A percentile compares a stretch with the other conserved stretches of the same genome.
phyloP scores from a whole-genome alignment of 2,797 vertebrate species.

The Enteromius fasciolatus region DNA sequence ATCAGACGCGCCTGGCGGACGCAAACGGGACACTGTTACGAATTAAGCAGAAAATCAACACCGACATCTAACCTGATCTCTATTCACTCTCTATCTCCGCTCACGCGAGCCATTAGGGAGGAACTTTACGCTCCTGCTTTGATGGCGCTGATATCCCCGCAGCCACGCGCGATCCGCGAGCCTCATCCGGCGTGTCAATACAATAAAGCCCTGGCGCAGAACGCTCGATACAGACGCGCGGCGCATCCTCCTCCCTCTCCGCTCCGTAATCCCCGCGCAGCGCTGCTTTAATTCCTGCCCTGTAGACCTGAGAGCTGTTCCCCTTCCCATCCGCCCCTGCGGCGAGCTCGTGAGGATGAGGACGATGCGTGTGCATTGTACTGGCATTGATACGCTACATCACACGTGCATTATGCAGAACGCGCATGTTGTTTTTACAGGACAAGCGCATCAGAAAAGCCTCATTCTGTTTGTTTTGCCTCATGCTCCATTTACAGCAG shows the following conservation, averaged over 20 bases:
- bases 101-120: slow-evolving; percentile 3
- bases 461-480: background rate
- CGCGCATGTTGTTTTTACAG: slow-evolving; percentile 31
- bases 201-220: slow-evolving; percentile 17
- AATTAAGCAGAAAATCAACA: slow-evolving; percentile 22
- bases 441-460: background rate
- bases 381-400: slow-evolving; percentile 84
- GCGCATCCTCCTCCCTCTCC: slow-evolving; percentile 42
- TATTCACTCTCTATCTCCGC: background rate
- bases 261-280: slow-evolving; percentile 45
- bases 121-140: slow-evolving; percentile 3
- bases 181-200: slow-evolving; percentile 21
- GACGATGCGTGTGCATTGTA: slow-evolving; percentile 66
- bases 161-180: slow-evolving; percentile 2
- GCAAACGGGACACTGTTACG: slow-evolving; percentile 30
- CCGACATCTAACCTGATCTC: slow-evolving; percentile 2
- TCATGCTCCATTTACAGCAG: background rate
- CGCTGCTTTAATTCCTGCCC: slow-evolving; percentile 61
- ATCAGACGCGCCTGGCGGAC: slow-evolving; percentile 73
- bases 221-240: slow-evolving; percentile 4
- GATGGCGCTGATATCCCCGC: slow-evolving; percentile 6
- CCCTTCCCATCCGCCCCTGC: slow-evolving; percentile 13
- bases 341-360: slow-evolving; percentile 74
- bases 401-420: slow-evolving; percentile 70
- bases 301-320: slow-evolving; percentile 55